These are phyloP conservation scores for Drosophila truncata DNA, from an alignment of 1,140 invertebrate species.

Conservation along the genomic window DNA sequence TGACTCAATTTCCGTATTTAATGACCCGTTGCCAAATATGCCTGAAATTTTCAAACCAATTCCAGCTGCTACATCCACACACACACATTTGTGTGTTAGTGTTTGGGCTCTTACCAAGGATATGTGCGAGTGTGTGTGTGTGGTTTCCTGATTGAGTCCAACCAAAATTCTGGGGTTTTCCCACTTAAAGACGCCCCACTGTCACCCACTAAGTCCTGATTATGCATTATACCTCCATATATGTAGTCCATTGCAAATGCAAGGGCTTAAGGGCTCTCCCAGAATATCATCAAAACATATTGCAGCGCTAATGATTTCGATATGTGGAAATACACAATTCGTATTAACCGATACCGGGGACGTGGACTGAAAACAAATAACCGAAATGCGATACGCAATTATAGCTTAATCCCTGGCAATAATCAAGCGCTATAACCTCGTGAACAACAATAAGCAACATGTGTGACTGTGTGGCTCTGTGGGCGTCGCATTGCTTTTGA, in stretches of 20 bases:
- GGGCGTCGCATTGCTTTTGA: constrained; percentile 73
- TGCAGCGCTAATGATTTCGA: constrained; percentile 41
- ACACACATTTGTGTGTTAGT: constrained; percentile 3
- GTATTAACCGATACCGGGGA: constrained; percentile 33
- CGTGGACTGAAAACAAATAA: constrained; percentile 73
- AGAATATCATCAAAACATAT: constrained; percentile 60
- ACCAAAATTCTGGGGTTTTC: constrained; percentile 17
- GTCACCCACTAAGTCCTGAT: constrained; percentile 15
- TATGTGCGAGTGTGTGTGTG: constrained; percentile 19
- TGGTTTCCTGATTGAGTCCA: constrained; percentile 56
- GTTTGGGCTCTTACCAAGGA: constrained; percentile 6
- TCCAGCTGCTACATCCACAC: constrained; percentile 32
- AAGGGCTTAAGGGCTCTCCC: constrained; percentile 40
- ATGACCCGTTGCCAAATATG: constrained; percentile 82
- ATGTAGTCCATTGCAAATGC: constrained; percentile 21
- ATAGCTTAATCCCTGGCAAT: constrained; percentile 77
- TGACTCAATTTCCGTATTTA: constrained; percentile 85
- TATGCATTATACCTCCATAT: constrained; percentile 27
- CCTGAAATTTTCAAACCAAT: constrained; percentile 73
- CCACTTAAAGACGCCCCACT: constrained; percentile 16
- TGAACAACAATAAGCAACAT: constrained; percentile 54
- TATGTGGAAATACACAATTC: constrained; percentile 11
- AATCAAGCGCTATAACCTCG: constrained; percentile 73
- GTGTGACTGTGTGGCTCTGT: constrained; percentile 40
- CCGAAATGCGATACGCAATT: constrained; percentile 79